These are phyloP conservation scores for Tetragonula carbonaria DNA, from an alignment of 2,888 invertebrate genomes.

Conservation along the genomic window DNA sequence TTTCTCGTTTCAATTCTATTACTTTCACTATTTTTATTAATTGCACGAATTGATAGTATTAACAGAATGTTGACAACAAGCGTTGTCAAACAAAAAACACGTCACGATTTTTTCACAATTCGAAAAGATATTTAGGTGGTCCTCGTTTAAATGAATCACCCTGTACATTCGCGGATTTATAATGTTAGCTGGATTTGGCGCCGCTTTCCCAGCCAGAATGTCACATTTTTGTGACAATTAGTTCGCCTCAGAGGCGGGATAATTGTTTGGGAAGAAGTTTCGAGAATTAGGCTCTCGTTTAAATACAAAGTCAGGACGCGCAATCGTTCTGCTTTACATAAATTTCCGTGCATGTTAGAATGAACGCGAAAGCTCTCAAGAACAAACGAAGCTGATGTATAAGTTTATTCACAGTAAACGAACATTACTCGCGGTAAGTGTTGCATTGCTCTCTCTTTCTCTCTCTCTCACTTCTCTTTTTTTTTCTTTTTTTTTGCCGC, in stretches of 20 bases:
- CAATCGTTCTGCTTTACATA: conserved; percentile 39
- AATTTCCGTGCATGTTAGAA: conserved; percentile 29
- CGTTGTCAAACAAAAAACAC: not conserved
- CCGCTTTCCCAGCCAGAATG: not conserved
- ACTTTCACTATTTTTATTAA: not conserved
- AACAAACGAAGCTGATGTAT: conserved; percentile 19
- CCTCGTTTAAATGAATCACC: not conserved
- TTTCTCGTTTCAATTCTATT: not conserved
- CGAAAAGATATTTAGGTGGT: no score
- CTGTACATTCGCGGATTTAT: not conserved
- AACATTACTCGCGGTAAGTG: no score
- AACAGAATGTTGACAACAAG: not conserved
- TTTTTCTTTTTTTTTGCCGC: no score
- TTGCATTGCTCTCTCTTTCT: no score
- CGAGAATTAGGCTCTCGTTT: conserved; percentile 23
- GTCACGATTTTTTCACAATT: not conserved
- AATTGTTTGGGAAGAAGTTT: conserved; percentile 44
- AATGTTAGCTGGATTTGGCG: not conserved
- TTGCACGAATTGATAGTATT: not conserved
- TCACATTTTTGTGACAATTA: conserved; percentile 8
- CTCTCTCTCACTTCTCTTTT: no score
- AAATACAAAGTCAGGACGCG: conserved; percentile 43
- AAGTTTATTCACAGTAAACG: not conserved
- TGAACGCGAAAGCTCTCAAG: conserved; percentile 38
- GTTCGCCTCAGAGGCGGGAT: not conserved